Percentiles rank a stretch among this genome's conserved stretches.
Conservation (phyloP, 1,140 invertebrate species). For the Achroia grisella region DNA sequence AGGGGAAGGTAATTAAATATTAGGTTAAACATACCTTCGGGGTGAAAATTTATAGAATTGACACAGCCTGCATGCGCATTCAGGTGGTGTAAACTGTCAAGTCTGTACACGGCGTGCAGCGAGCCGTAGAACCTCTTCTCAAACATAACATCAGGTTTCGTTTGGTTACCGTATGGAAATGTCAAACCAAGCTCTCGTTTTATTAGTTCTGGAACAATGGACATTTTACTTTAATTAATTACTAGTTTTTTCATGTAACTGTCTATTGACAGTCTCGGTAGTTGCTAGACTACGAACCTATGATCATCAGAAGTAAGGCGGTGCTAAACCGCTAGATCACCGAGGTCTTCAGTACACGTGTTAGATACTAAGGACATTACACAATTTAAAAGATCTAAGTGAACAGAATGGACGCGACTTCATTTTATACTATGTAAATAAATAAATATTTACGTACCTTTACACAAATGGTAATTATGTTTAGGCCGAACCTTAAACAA, state of each 20-base stretch:
- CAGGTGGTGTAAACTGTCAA: slow-evolving; percentile 86
- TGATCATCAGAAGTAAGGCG: no score
- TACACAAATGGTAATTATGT: slow-evolving; percentile 78
- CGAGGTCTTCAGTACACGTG: no score
- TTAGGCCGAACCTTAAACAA: slow-evolving; percentile 77
- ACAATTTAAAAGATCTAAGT: no score
- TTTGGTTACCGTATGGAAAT: slow-evolving; percentile 62
- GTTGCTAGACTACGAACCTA: no score
- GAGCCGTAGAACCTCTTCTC: slow-evolving; percentile 86
- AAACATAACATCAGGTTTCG: slow-evolving; percentile 76
- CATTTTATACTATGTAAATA: no score
- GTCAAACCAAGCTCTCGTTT: slow-evolving; percentile 77
- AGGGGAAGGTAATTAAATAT: no score
- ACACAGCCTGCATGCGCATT: slow-evolving; percentile 91
- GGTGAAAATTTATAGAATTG: slow-evolving; percentile 93
- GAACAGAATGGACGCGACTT: no score
- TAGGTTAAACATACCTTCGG: slow-evolving; percentile 72
- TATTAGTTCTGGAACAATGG: slow-evolving; percentile 70
- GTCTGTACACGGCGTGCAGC: slow-evolving; percentile 85
- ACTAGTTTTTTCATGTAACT: no score
- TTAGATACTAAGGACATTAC: no score
- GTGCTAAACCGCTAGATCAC: no score
- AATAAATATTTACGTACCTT: slow-evolving; percentile 37
- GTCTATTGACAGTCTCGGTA: no score
- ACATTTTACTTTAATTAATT: no score